phyloP scores from a whole-genome alignment of 1,140 invertebrate genomes.

The Drosophila paulistorum region DNA sequence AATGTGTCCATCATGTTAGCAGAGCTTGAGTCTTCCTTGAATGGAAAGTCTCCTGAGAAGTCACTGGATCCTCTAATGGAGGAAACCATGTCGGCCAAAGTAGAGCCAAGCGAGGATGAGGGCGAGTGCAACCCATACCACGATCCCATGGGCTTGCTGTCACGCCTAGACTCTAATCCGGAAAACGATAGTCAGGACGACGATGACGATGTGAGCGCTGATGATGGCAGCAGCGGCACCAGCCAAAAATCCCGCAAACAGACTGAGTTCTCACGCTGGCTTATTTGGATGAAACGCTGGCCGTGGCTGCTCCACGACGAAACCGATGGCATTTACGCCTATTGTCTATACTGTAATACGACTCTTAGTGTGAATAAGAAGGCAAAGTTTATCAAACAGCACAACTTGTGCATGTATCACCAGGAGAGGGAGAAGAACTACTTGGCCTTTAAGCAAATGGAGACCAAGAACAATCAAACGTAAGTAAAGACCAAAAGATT shows the following conservation, averaged over 20 bases:
- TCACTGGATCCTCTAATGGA: constrained; percentile 21
- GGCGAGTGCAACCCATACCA: constrained; percentile 41
- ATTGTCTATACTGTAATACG: constrained; percentile 66
- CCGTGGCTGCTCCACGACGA: constrained; percentile 61
- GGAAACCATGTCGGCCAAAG: constrained; percentile 44
- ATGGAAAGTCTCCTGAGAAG: constrained; percentile 13
- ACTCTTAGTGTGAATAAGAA: constrained; percentile 47
- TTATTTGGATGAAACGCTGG: constrained; percentile 63
- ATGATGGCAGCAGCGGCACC: constrained; percentile 37
- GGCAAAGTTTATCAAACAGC: constrained; percentile 49
- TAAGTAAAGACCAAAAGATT: constrained; percentile 15
- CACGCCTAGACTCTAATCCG: constrained; percentile 40
- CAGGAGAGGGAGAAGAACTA: constrained; percentile 70
- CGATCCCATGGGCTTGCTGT: constrained; percentile 63
- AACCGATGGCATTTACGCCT: constrained; percentile 46
- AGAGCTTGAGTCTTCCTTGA: constrained; percentile 26
- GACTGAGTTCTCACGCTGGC: constrained; percentile 38
- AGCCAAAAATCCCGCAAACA: neutral
- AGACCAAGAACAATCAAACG: constrained; percentile 28
- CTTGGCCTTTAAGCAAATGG: constrained; percentile 50
- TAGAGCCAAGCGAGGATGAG: constrained; percentile 51
- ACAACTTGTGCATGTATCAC: constrained; percentile 66
- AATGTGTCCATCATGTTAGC: neutral
- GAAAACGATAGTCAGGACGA: constrained; percentile 45
- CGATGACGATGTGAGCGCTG: constrained; percentile 46